A percentile compares a stretch with the other conserved stretches of the same genome.
These are phyloP conservation scores for Athrips mouffetella DNA, from an alignment of 2,888 invertebrate species.

Conservation along the genomic window DNA sequence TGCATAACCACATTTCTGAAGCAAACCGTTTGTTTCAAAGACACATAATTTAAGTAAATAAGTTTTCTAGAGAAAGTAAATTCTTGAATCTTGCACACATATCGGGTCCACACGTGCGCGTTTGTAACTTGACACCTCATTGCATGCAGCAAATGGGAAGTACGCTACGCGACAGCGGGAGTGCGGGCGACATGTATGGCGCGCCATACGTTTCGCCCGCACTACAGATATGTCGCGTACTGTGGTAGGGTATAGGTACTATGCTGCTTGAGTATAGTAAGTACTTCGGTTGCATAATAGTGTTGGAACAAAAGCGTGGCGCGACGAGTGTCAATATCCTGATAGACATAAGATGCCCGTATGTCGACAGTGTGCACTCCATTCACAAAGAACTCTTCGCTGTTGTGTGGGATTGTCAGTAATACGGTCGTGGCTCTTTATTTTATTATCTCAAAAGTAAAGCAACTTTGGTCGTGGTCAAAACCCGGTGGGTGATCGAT, in stretches of 20 bases:
- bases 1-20: background rate
- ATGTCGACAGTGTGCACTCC: conserved; percentile 51
- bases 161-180: too few relatives aligned
- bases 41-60: background rate
- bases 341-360: conserved; percentile 69
- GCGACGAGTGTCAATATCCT: conserved; percentile 74
- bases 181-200: too few relatives aligned
- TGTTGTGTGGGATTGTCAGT: conserved; percentile 50
- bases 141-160: too few relatives aligned
- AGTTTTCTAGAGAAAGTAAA: conserved; percentile 12
- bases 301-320: conserved; percentile 63
- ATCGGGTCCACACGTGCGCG: conserved; percentile 53
- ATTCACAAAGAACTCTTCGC: conserved; percentile 62
- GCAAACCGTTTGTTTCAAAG: background rate
- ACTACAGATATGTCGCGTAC: too few relatives aligned
- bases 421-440: too few relatives aligned
- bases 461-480: too few relatives aligned
- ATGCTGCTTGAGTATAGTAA: background rate
- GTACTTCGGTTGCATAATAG: conserved; percentile 20
- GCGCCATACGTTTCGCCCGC: too few relatives aligned
- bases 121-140: conserved; percentile 59
- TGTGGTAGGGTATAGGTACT: background rate
- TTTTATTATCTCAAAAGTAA: too few relatives aligned
- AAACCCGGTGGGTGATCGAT: too few relatives aligned
- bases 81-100: conserved; percentile 2